These are phyloP conservation scores for Meteorus colon DNA, from an alignment of 2,888 invertebrate genomes.

Conservation along the genomic window DNA sequence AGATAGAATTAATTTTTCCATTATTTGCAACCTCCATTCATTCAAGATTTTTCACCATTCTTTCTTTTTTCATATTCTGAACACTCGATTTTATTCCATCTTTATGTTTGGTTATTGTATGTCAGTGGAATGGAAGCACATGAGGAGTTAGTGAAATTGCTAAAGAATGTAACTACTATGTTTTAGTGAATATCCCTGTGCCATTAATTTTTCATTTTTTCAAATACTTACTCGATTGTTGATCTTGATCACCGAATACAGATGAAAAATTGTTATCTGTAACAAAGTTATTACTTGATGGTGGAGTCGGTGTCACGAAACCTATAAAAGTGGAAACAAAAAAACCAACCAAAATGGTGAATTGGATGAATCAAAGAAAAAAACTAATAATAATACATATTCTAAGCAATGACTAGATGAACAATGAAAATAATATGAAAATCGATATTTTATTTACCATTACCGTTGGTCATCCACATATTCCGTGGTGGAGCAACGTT, in stretches of 20 bases:
- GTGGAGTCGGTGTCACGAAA: constrained; percentile 66
- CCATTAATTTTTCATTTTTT: constrained; percentile 1
- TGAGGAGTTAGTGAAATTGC: background rate
- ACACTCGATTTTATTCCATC: background rate
- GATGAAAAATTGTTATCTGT: constrained; percentile 91
- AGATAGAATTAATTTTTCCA: constrained; percentile 16
- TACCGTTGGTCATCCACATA: constrained; percentile 77
- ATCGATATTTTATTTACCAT: constrained; percentile 67
- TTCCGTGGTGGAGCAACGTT: constrained; percentile 69
- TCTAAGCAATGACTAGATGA: constrained; percentile 40
- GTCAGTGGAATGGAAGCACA: background rate
- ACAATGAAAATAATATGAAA: constrained; percentile 38
- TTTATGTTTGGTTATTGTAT: background rate
- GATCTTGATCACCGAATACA: constrained; percentile 83
- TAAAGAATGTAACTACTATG: background rate
- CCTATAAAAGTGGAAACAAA: constrained; percentile 68
- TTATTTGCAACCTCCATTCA: background rate
- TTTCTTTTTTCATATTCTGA: background rate
- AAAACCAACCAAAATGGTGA: constrained; percentile 47
- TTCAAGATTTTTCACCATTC: background rate
- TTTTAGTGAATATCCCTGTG: constrained; percentile 15
- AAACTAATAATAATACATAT: background rate
- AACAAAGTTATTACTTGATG: constrained; percentile 80
- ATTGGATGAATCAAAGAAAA: constrained; percentile 17
- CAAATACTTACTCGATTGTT: constrained; percentile 67